Evolutionary conservation across 1,140 invertebrate genomes (phyloP), one percentile per base, ranked within the genome.

Genomic region (Zeugodacus cucurbitae): DNA sequence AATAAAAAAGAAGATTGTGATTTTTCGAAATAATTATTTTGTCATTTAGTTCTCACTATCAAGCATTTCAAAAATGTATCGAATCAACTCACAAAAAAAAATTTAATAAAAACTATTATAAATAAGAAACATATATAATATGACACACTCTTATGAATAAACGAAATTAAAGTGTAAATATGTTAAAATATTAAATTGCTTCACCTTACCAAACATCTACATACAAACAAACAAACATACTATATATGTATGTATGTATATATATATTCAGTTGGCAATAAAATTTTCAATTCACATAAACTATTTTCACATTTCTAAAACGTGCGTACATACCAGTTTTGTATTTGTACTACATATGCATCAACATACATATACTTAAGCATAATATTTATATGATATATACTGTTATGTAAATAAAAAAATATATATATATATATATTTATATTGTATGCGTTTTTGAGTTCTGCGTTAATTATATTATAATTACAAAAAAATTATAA

Each of bases 361-460:
- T 32, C n/a, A n/a, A n/a, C n/a, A 86, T 57, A 86, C 26, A 57
- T 32, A 86, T 26, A 57, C 29, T 41, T 86, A 54, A 17, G 14
- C 20, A 54, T 0, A 17, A 54, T 54, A 54, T 54, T 54, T 54
- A 54, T 54, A 54, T 54, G 48, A 54, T 17, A 54, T 20, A 17
- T 54, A 54, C 48, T 54, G 48, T 54, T 54, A 54, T 54, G 48
- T 17, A 54, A 54, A 54, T 54, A 54, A 2, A 34, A 86, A 22
- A 86, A 11, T 59, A 86, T 59, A n/a, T 57, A 34, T 34, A 86
- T 86, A 34, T 58, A 11, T 59, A 86, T 59, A n/a, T 57, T 57
- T 34, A 86, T 86, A 34, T 58, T 86, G 26, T 86, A 34, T 44
- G 41, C 74, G 74, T 82, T 82, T 22, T 82, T 82, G 74, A 74